Evolutionary conservation across 2,113 vertebrate genomes (phyloP).

Genomic region (Tretioscincus oriximinensis): DNA sequence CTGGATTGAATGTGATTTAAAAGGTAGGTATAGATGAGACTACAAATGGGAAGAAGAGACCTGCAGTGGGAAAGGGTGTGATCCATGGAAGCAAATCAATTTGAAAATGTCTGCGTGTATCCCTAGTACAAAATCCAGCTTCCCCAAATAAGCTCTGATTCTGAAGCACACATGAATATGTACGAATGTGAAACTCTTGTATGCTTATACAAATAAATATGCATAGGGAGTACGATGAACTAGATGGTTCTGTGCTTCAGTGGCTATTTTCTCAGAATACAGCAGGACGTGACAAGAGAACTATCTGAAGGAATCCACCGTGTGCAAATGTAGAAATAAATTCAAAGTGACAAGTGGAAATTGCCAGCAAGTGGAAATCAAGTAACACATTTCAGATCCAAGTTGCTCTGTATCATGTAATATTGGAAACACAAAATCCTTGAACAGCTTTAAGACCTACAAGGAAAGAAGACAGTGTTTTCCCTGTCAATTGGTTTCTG

Average conservation of each 20-base stretch:
- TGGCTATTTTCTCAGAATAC: background rate
- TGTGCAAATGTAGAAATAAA: conserved; percentile 6
- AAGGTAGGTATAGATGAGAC: no score
- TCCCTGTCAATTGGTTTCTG: no score
- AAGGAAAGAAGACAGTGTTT: background rate
- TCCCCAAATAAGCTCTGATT: background rate
- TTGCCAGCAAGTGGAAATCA: conserved; percentile 7
- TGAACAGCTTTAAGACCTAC: background rate
- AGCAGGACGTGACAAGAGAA: background rate
- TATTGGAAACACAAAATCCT: background rate
- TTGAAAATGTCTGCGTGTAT: background rate
- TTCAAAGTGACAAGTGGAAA: conserved; percentile 14
- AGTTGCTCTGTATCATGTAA: background rate
- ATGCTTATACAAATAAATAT: background rate
- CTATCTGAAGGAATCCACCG: background rate
- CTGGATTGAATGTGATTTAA: no score
- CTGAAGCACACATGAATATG: background rate
- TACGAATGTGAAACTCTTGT: background rate
- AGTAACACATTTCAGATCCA: background rate
- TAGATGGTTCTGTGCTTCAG: background rate
- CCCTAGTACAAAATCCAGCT: background rate
- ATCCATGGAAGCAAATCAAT: background rate
- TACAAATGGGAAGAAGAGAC: no score
- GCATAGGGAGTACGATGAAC: background rate
- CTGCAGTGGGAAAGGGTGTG: no score